Evolutionary conservation across 2,113 vertebrate genomes (phyloP).

Genomic region (Aramus guarauna): DNA sequence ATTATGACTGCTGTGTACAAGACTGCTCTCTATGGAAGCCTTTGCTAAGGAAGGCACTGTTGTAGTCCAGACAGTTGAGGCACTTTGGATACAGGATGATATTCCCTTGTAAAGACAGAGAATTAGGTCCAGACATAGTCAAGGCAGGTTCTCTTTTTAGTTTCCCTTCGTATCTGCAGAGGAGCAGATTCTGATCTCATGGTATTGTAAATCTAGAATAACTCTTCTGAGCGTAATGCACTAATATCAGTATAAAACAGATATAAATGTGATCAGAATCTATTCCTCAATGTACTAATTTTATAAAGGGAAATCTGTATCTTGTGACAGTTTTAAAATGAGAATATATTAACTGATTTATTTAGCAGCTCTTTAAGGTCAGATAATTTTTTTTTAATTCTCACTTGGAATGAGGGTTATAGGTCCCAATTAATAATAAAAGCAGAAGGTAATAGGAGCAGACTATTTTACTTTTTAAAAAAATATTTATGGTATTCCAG

Average conservation of each 20-base stretch:
- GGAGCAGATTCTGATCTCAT: background rate
- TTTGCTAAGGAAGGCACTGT: background rate
- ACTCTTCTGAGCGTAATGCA: background rate
- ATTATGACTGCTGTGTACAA: background rate
- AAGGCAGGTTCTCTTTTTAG: background rate
- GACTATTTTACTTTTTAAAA: too few species aligned
- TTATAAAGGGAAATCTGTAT: background rate
- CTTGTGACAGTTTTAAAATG: background rate
- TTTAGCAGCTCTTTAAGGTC: background rate
- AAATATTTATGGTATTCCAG: background rate
- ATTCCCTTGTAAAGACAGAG: background rate
- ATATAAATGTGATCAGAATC: background rate
- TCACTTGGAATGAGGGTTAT: background rate
- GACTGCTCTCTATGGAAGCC: background rate
- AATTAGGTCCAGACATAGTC: background rate
- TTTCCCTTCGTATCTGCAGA: background rate
- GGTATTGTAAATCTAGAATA: background rate
- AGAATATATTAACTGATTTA: background rate
- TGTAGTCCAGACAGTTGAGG: background rate
- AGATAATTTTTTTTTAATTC: background rate
- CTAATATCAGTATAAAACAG: background rate
- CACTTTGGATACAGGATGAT: background rate
- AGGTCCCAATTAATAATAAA: background rate
- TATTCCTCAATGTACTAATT: background rate
- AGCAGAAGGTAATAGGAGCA: background rate